Evolutionary conservation across 2,113 vertebrate genomes (phyloP).

Genomic region (Mus pahari): DNA sequence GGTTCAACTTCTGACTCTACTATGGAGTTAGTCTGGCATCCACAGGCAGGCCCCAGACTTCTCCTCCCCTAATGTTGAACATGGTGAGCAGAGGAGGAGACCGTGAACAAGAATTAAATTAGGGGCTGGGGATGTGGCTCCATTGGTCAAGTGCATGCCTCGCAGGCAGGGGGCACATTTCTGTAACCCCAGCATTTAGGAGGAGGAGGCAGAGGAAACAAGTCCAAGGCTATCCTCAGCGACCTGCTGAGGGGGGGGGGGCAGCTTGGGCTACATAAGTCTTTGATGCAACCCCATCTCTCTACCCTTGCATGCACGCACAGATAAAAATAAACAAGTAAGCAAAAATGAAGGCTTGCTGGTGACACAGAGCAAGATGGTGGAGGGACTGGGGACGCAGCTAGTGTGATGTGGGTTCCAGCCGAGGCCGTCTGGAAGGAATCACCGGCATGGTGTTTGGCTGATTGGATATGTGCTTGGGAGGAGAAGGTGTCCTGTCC

Average conservation of each 20-base stretch:
- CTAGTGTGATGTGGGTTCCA: not conserved
- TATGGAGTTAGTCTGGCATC: not conserved
- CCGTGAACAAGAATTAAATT: constrained; percentile 10
- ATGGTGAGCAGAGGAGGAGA: not conserved
- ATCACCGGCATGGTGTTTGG: not conserved
- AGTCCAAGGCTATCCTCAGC: not conserved
- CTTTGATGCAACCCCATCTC: no score
- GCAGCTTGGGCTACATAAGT: not conserved
- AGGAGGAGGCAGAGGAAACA: not conserved
- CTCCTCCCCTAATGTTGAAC: not conserved
- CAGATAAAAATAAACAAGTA: not conserved
- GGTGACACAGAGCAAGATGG: not conserved
- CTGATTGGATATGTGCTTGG: not conserved
- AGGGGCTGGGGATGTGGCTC: not conserved
- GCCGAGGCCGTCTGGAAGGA: not conserved
- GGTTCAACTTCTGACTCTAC: not conserved
- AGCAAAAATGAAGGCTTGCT: not conserved
- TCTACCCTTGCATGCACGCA: no score
- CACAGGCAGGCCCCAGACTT: not conserved
- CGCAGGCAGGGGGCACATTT: no score
- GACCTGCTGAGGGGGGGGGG: not conserved
- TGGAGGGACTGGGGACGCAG: not conserved
- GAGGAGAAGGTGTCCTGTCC: not conserved
- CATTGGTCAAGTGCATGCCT: not conserved
- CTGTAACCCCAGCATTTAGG: not conserved